Evolutionary conservation across 2,113 vertebrate species (phyloP).

Genomic region (Atlantisia rogersi): DNA sequence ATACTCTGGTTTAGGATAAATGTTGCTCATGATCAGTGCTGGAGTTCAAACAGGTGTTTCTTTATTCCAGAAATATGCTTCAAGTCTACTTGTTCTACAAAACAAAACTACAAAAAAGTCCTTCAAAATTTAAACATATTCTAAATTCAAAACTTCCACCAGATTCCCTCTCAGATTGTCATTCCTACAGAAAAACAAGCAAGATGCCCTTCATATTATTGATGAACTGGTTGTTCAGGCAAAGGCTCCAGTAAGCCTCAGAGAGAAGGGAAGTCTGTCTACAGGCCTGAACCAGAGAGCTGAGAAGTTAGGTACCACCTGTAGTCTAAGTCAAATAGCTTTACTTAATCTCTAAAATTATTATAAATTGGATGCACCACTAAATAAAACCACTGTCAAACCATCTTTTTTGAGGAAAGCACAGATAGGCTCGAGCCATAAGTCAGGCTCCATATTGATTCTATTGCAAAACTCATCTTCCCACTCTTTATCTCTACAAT

Average conservation of each 20-base stretch:
- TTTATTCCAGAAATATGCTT: background rate
- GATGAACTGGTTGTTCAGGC: background rate
- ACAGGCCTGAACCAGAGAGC: background rate
- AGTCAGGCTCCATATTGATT: background rate
- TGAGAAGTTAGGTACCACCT: background rate
- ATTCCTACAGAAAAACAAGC: background rate
- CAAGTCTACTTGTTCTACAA: background rate
- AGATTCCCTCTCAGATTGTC: background rate
- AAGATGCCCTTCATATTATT: background rate
- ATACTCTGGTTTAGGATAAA: background rate
- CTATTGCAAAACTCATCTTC: background rate
- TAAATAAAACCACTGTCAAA: background rate
- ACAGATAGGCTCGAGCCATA: background rate
- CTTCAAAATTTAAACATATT: background rate
- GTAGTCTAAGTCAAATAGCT: background rate
- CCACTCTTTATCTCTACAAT: background rate
- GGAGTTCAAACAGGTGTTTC: background rate
- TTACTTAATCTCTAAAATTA: background rate
- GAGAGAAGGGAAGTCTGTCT: background rate
- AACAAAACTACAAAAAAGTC: background rate
- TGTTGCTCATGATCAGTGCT: background rate
- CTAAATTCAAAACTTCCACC: background rate
- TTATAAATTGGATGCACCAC: background rate
- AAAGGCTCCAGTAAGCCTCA: background rate
- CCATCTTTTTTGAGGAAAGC: background rate